Conservation (phyloP, 2,113 vertebrate genomes). For the Platichthys stellatus region DNA sequence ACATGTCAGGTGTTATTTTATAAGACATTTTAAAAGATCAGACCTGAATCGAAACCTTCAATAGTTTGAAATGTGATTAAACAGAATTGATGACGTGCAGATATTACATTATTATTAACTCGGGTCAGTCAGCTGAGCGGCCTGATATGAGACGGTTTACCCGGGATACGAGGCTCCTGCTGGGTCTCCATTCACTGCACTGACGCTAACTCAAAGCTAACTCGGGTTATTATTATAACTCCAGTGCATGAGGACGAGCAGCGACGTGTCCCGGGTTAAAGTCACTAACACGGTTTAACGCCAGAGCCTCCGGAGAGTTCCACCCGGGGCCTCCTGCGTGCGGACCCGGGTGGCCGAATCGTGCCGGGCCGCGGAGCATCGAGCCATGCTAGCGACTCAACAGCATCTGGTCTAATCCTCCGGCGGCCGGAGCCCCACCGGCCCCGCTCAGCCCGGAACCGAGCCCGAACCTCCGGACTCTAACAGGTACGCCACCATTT, state of each 20-base stretch:
- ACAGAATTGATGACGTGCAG: no score
- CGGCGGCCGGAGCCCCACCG: accelerated
- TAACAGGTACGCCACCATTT: neutral
- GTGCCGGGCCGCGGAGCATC: neutral
- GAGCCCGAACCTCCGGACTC: accelerated
- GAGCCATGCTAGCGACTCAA: constrained; percentile 51
- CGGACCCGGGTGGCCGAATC: neutral
- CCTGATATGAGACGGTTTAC: neutral
- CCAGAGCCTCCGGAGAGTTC: neutral
- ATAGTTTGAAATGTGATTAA: no score
- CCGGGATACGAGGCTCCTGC: no score
- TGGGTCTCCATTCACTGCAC: neutral
- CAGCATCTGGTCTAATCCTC: constrained; percentile 64
- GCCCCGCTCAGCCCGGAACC: accelerated
- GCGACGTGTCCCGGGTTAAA: neutral
- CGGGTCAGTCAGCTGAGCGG: neutral
- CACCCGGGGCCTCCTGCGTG: accelerated
- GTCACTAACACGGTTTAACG: neutral
- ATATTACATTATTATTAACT: no score
- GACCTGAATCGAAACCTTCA: no score
- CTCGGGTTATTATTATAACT: no score
- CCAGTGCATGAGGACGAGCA: neutral
- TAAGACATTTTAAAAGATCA: no score
- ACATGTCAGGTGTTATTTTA: no score
- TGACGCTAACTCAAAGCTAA: neutral